Conservation (phyloP, 1,140 invertebrate genomes). For the Nautilus pompilius region DNA sequence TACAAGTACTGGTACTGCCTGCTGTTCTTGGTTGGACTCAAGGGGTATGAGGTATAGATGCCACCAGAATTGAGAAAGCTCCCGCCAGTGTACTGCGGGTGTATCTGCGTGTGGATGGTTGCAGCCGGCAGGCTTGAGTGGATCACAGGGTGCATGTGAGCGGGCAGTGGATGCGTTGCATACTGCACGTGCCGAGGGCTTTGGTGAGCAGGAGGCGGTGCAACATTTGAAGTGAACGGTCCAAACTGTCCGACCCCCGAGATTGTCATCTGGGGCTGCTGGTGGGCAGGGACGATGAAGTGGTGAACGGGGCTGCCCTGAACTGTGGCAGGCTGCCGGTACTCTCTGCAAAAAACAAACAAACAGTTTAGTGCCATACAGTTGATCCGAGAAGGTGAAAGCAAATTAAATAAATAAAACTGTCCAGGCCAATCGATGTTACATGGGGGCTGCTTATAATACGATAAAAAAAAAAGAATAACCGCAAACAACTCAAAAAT, state of each 20-base stretch:
- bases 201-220: conserved; percentile 80
- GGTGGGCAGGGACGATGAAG: conserved; percentile 46
- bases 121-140: conserved; percentile 38
- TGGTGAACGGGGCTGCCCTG: conserved; percentile 48
- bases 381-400: no score
- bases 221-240: conserved; percentile 63
- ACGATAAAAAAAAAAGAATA: no score
- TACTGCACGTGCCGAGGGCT: conserved; percentile 72
- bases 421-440: no score
- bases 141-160: conserved; percentile 73
- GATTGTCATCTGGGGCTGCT: conserved; percentile 41
- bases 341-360: conserved; percentile 29
- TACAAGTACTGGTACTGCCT: conserved; percentile 48
- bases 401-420: no score
- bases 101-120: conserved; percentile 52
- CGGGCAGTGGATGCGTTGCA: conserved; percentile 77
- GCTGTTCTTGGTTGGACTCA: conserved; percentile 45
- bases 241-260: conserved; percentile 45
- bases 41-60: conserved; percentile 46
- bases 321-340: conserved; percentile 30
- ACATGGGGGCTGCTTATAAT: no score
- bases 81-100: conserved; percentile 48
- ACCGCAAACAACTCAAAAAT: no score
- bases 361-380: background rate
- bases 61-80: conserved; percentile 33